Conservation (phyloP, 2,113 vertebrate species). For the Pygoscelis adeliae region DNA sequence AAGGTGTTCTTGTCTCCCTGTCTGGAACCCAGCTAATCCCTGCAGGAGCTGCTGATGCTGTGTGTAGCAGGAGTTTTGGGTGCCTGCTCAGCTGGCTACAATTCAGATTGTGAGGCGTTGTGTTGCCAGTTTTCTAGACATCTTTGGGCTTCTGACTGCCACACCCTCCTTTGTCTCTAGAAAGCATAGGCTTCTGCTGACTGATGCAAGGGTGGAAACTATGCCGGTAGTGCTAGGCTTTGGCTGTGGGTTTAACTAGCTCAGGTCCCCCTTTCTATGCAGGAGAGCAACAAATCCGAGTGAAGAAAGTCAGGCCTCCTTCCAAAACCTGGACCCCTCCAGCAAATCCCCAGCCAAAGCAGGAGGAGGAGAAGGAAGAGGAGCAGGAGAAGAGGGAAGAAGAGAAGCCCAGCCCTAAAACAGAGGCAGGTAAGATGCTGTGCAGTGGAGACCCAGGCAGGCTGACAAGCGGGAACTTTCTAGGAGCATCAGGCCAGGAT, state of each 20-base stretch:
- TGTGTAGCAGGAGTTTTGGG: not conserved
- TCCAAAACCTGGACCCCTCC: conserved; percentile 56
- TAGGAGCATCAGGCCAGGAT: not conserved
- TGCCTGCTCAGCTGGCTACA: not conserved
- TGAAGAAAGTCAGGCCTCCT: conserved; percentile 44
- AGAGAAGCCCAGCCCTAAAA: not conserved
- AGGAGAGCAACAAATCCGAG: conserved; percentile 62
- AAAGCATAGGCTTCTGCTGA: not conserved
- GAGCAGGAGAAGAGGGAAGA: not conserved
- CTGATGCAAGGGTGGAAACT: not conserved
- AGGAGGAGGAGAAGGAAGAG: not conserved
- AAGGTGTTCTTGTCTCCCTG: not conserved
- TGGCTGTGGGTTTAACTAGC: not conserved
- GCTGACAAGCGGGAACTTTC: not conserved
- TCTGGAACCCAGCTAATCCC: not conserved
- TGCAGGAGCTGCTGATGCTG: not conserved
- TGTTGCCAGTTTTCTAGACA: not conserved
- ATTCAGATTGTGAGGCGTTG: not conserved
- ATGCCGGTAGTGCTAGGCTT: not conserved
- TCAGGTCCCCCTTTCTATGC: not conserved
- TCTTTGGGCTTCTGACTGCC: not conserved
- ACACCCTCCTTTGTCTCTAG: not conserved
- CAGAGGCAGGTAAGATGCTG: conserved; percentile 23
- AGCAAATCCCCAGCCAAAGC: not conserved
- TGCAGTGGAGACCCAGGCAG: not conserved